These are phyloP conservation scores for Meghimatium bilineatum DNA, from an alignment of 2,888 invertebrate genomes.

Conservation along the genomic window DNA sequence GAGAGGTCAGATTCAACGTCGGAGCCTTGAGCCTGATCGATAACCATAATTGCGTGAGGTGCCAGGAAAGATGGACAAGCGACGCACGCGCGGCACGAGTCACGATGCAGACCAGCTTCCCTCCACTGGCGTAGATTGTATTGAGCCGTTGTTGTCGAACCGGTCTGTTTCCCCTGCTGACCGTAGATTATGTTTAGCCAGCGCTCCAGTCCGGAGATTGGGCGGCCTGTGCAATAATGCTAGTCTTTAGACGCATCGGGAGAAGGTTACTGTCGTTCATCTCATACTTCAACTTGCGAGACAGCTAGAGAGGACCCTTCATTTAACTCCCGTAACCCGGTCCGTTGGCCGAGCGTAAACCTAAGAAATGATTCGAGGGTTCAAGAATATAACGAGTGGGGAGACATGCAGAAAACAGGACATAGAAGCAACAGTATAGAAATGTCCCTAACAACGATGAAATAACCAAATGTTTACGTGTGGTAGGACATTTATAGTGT, in stretches of 20 bases:
- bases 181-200: constrained; percentile 40
- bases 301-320: constrained; percentile 9
- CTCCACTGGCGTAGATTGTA: constrained; percentile 25
- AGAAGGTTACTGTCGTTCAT: constrained; percentile 3
- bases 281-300: neutral
- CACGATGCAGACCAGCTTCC: constrained; percentile 12
- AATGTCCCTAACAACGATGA: neutral
- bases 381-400: neutral
- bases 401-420: neutral
- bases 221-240: constrained; percentile 29
- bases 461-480: too few species aligned
- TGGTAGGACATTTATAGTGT: too few species aligned
- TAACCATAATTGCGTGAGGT: constrained; percentile 36
- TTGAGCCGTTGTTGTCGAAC: neutral
- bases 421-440: neutral
- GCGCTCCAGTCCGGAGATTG: constrained; percentile 34
- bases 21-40: constrained; percentile 4
- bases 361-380: neutral
- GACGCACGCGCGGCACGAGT: neutral
- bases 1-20: constrained; percentile 3
- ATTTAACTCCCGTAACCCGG: constrained; percentile 22
- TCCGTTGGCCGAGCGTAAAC: constrained; percentile 26
- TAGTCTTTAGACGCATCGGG: constrained; percentile 38
- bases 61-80: neutral
- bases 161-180: constrained; percentile 32